Evolutionary conservation across 1,140 invertebrate species (phyloP).

Genomic region (Phocides pigmalion): DNA sequence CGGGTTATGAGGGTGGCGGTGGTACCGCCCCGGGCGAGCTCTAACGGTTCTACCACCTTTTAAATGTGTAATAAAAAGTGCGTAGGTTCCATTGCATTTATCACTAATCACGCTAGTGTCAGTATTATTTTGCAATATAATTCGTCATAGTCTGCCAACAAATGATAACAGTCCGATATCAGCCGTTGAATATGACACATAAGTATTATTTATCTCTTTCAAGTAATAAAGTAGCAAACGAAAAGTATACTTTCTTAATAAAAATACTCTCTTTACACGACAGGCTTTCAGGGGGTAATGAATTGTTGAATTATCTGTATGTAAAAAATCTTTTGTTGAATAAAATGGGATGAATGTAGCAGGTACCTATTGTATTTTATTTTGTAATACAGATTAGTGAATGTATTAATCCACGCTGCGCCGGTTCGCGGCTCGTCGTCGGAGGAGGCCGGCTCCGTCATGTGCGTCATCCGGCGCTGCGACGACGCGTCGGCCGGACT

Average conservation of each 20-base stretch:
- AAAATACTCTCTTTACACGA: background rate
- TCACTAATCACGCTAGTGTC: background rate
- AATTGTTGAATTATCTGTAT: too few species aligned
- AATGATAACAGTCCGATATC: conserved; percentile 7
- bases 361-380: background rate
- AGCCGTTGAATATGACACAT: conserved; percentile 7
- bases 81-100: background rate
- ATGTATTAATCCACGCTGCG: conserved; percentile 84
- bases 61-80: conserved; percentile 1
- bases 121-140: conserved; percentile 14
- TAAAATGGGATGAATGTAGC: too few species aligned
- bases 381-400: conserved; percentile 66
- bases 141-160: conserved; percentile 9
- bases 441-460: conserved; percentile 85
- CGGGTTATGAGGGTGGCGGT: too few species aligned
- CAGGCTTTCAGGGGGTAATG: too few species aligned
- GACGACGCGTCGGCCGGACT: conserved; percentile 90
- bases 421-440: conserved; percentile 87
- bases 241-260: background rate
- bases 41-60: too few species aligned
- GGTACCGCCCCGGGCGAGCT: too few species aligned
- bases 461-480: conserved; percentile 91
- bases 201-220: conserved; percentile 3
- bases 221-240: background rate
- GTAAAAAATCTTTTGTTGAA: too few species aligned